Evolutionary conservation across 2,113 vertebrate species (phyloP), one percentile per base, ranked within the genome.

Genomic region (Sitta europaea): DNA sequence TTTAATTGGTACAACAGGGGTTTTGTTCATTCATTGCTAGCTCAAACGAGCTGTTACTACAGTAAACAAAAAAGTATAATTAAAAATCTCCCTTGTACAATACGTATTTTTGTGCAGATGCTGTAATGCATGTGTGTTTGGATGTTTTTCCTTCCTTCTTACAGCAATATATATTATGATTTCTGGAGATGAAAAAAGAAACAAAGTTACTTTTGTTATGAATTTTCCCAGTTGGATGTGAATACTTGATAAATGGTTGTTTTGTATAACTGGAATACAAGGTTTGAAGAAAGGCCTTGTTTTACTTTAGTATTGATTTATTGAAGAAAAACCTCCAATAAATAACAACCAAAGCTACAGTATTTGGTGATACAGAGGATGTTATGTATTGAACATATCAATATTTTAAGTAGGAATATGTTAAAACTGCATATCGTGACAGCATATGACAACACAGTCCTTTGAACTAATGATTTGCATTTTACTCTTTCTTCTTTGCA

Each of bases 101-200:
- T 36, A 84, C 57, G 15, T 62, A 29, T 81, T 92, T 95, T 83
- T 89, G 68, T 91, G 50, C 50, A 86, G n/a, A 81, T 54, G 55
- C 57, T 71, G n/a, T 72, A 71, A 35, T 35, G 36, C 1, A 1
- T 86, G 24, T 61, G 16, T 40, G 13, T 42, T 81, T 28, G 57
- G 61, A 90, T 92, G 61, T 58, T 93, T 95, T 59, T 68, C 80
- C 94, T 96, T 96, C 42, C 42, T 91, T 95, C 97, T 91, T 70
- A 19, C 45, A 96, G 40, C 27, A 92, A 36, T 57, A 15, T 81
- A 62, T 88, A 67, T 93, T 45, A 86, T 36, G n/a, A 71, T 81
- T 96, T 96, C 53, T 92, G 59, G 51, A 90, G 51, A 74, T 77
- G 48, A 63, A 95, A 74, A 66, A 61, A 74, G 51, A 80, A 79